phyloP scores from a whole-genome alignment of 2,797 vertebrate species.

The Mastacembelus armatus region DNA sequence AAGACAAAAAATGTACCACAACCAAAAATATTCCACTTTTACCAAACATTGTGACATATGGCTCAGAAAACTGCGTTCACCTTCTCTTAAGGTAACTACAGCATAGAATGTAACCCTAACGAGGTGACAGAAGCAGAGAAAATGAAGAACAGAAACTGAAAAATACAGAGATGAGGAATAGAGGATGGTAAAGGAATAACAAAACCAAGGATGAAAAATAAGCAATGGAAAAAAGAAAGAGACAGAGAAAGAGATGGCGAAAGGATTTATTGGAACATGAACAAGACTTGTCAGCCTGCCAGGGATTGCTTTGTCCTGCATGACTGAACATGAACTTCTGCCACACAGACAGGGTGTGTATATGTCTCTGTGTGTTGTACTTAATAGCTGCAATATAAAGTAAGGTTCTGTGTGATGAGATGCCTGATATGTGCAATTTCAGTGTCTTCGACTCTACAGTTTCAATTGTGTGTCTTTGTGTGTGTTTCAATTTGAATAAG shows the following conservation, averaged over 20 bases:
- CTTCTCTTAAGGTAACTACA: background rate
- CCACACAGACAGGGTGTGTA: constrained; percentile 13
- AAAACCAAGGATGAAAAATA: background rate
- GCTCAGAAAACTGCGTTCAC: background rate
- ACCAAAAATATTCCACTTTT: background rate
- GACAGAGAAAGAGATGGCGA: constrained; percentile 29
- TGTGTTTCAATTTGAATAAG: constrained; percentile 8
- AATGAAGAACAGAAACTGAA: background rate
- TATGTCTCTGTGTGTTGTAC: constrained; percentile 15
- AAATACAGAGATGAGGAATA: background rate
- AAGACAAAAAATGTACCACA: background rate
- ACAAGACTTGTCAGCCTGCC: constrained; percentile 54
- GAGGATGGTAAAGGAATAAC: background rate
- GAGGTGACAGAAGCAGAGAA: background rate
- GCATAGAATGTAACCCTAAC: background rate
- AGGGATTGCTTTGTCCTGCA: constrained; percentile 75
- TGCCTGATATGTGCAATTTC: constrained; percentile 19
- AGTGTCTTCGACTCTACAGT: constrained; percentile 9
- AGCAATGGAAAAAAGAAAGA: constrained; percentile 2
- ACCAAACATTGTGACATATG: background rate
- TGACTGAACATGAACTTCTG: constrained; percentile 61
- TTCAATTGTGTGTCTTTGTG: constrained; percentile 6
- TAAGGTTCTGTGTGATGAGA: constrained; percentile 32
- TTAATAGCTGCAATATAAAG: constrained; percentile 47
- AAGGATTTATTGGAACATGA: constrained; percentile 67